A percentile compares a stretch with the other conserved stretches of the same genome.
Conservation (phyloP, 37 sponge, comb jelly and placozoan species). For the Cladorhizidae sp. region DNA sequence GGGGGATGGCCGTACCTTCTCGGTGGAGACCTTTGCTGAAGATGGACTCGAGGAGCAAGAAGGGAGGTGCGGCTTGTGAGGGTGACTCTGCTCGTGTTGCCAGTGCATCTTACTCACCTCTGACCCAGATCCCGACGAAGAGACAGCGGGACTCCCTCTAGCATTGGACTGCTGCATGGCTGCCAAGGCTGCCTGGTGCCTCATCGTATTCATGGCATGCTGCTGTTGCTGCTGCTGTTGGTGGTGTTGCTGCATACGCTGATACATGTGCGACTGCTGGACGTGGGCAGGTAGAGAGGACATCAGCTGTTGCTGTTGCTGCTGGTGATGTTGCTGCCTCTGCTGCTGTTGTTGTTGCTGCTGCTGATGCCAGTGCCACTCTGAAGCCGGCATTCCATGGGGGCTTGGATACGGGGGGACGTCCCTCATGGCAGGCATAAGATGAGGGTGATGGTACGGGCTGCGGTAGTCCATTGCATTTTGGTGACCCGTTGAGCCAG, state of each 20-base stretch:
- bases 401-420: conserved; percentile 8
- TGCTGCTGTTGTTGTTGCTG: conserved; percentile 26
- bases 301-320: conserved; percentile 3
- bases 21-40: not conserved
- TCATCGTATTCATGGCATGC: not conserved
- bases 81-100: conserved; percentile 27
- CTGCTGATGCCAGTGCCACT: conserved; percentile 47
- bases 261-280: conserved; percentile 1
- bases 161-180: not conserved
- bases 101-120: conserved; percentile 25
- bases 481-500: not conserved
- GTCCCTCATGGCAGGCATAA: conserved; percentile 12
- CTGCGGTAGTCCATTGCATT: conserved; percentile 9
- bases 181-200: conserved; percentile 5
- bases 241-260: conserved; percentile 24
- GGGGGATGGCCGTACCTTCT: not conserved
- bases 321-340: not conserved
- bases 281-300: conserved; percentile 21
- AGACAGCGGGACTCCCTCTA: not conserved
- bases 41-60: conserved; percentile 2
- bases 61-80: not conserved
- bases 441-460: conserved; percentile 2
- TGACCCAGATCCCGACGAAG: not conserved
- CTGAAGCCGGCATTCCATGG: conserved; percentile 33
- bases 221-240: conserved; percentile 21